phyloP scores from a whole-genome alignment of 2,113 vertebrate species.

The Sceloporus undulatus region DNA sequence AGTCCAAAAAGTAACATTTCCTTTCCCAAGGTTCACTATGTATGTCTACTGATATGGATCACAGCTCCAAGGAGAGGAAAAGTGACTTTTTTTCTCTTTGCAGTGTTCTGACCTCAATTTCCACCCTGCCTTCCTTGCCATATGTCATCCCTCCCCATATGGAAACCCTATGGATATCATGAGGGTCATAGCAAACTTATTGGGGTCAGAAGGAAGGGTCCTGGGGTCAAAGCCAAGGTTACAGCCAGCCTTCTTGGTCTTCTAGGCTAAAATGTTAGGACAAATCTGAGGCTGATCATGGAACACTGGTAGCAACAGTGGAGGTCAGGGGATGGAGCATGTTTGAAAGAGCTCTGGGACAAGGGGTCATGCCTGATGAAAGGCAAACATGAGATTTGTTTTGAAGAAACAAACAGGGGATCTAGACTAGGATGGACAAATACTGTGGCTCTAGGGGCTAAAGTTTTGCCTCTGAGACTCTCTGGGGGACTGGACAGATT shows the following conservation, averaged over 20 bases:
- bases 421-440: not conserved
- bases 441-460: too few species aligned
- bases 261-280: constrained; percentile 70
- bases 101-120: constrained; percentile 65
- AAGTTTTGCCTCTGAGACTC: too few species aligned
- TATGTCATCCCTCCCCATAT: constrained; percentile 50
- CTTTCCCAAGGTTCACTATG: too few species aligned
- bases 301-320: constrained; percentile 59
- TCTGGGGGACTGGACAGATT: too few species aligned
- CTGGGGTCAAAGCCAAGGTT: constrained; percentile 76
- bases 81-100: constrained; percentile 42
- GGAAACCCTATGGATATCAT: constrained; percentile 71
- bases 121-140: not conserved
- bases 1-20: too few species aligned
- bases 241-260: constrained; percentile 63
- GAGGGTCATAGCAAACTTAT: constrained; percentile 74
- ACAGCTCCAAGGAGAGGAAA: constrained; percentile 26
- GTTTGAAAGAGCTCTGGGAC: constrained; percentile 65
- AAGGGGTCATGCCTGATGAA: constrained; percentile 33
- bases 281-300: constrained; percentile 69
- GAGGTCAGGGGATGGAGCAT: constrained; percentile 65
- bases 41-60: not conserved
- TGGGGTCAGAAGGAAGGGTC: constrained; percentile 75
- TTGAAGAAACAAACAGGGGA: not conserved
- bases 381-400: not conserved